phyloP scores from a whole-genome alignment of 2,888 invertebrate species.

The Meloe dianella region DNA sequence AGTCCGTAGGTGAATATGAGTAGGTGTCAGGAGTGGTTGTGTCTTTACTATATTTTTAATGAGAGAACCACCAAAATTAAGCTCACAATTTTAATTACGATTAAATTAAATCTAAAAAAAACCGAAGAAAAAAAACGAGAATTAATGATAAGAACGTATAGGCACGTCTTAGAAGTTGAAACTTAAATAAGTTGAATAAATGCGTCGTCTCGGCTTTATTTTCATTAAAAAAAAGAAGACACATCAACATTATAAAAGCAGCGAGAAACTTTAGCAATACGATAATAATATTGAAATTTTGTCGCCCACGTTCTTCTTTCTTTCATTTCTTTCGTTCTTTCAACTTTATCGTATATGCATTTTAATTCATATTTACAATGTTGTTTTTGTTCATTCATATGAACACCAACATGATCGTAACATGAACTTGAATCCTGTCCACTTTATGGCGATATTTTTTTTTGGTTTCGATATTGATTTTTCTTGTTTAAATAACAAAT shows the following conservation, averaged over 20 bases:
- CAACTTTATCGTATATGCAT: conserved; percentile 4
- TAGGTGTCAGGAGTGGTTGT: conserved; percentile 35
- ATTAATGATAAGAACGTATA: background rate
- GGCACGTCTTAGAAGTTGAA: background rate
- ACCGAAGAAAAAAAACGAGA: too few relatives aligned
- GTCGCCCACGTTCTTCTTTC: conserved; percentile 6
- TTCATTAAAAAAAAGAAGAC: background rate
- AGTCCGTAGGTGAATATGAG: conserved; percentile 35
- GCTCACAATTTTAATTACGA: too few relatives aligned
- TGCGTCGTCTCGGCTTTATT: background rate
- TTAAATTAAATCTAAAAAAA: too few relatives aligned
- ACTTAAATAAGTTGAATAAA: background rate
- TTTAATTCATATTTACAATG: conserved; percentile 9
- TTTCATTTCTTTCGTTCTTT: conserved; percentile 20
- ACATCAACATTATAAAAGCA: background rate
- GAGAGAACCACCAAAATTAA: background rate
- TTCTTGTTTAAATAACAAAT: background rate
- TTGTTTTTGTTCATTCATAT: conserved; percentile 27
- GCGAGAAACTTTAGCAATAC: conserved; percentile 5
- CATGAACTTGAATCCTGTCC: conserved; percentile 16
- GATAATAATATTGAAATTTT: conserved; percentile 3
- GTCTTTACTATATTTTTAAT: background rate
- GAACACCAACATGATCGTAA: conserved; percentile 14
- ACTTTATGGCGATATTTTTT: background rate
- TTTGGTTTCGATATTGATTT: background rate